These are phyloP conservation scores for Watsonalla binaria DNA, from an alignment of 2,888 invertebrate genomes.

Conservation along the genomic window DNA sequence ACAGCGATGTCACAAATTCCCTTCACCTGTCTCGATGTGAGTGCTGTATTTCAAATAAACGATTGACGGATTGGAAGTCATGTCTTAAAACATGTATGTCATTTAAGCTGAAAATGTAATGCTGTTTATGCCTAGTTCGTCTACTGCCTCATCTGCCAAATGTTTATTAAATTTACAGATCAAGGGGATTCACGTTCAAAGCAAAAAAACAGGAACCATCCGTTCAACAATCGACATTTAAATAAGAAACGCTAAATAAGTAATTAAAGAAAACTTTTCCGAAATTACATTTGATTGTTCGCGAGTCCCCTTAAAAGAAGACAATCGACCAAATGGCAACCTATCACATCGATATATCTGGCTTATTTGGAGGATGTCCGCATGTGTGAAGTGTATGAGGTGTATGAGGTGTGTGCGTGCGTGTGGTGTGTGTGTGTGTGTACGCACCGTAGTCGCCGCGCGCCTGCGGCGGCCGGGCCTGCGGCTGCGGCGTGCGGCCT, in stretches of 20 bases:
- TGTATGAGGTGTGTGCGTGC: slow-evolving; percentile 13
- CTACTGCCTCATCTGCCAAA: too few relatives aligned
- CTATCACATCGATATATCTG: neutral
- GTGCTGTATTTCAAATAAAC: neutral
- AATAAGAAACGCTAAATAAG: neutral
- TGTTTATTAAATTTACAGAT: too few relatives aligned
- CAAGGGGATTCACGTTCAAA: too few relatives aligned
- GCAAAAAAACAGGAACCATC: neutral
- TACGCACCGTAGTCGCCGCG: slow-evolving; percentile 95
- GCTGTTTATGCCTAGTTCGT: too few relatives aligned
- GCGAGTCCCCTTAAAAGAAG: neutral
- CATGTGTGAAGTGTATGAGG: slow-evolving; percentile 14
- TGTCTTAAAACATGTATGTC: neutral
- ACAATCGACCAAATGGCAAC: too few relatives aligned
- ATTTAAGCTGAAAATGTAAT: too few relatives aligned
- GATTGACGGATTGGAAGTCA: neutral
- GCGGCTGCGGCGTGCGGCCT: slow-evolving; percentile 77
- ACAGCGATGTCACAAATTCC: slow-evolving; percentile 14
- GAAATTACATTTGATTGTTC: neutral
- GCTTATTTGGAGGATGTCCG: slow-evolving; percentile 8
- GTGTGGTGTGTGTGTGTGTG: slow-evolving; percentile 10
- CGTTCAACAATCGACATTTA: neutral
- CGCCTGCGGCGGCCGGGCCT: slow-evolving; percentile 80
- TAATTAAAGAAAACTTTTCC: neutral
- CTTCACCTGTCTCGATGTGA: slow-evolving; percentile 26